These are phyloP conservation scores for Junonia oenone DNA, from an alignment of 2,888 invertebrate genomes.

Conservation along the genomic window DNA sequence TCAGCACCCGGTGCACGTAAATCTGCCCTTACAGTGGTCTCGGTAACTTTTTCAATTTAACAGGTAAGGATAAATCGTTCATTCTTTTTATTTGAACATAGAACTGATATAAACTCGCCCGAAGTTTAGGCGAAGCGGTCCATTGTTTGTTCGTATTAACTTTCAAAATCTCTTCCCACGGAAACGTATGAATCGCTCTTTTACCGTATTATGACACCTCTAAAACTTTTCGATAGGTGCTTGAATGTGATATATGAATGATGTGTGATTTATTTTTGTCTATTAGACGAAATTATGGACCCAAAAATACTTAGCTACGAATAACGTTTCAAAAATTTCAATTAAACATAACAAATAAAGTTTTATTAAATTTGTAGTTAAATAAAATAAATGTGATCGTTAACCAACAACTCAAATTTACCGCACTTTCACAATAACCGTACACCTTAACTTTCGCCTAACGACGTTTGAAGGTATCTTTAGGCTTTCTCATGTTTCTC, in stretches of 20 bases:
- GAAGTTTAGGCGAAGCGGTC: conserved; percentile 48
- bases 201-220: conserved; percentile 5
- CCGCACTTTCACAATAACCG: too few relatives aligned
- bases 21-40: conserved; percentile 73
- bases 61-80: conserved; percentile 78
- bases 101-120: conserved; percentile 70
- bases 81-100: conserved; percentile 77
- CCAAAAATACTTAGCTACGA: too few relatives aligned
- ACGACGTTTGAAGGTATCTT: conserved; percentile 8
- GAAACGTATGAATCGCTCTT: conserved; percentile 1
- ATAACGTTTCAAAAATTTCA: too few relatives aligned
- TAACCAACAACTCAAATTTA: not conserved
- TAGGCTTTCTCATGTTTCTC: conserved; percentile 64
- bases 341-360: too few relatives aligned
- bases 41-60: conserved; percentile 79
- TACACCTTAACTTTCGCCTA: not conserved
- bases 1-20: conserved; percentile 73
- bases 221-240: not conserved
- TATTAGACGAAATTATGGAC: not conserved
- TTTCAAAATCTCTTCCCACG: conserved; percentile 20
- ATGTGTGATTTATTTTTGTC: not conserved
- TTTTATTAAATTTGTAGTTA: too few relatives aligned
- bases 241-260: not conserved
- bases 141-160: conserved; percentile 29
- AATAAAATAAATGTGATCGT: too few relatives aligned